These are phyloP conservation scores for Gymnobelideus leadbeateri DNA, from an alignment of 2,113 vertebrate species.

Conservation along the genomic window DNA sequence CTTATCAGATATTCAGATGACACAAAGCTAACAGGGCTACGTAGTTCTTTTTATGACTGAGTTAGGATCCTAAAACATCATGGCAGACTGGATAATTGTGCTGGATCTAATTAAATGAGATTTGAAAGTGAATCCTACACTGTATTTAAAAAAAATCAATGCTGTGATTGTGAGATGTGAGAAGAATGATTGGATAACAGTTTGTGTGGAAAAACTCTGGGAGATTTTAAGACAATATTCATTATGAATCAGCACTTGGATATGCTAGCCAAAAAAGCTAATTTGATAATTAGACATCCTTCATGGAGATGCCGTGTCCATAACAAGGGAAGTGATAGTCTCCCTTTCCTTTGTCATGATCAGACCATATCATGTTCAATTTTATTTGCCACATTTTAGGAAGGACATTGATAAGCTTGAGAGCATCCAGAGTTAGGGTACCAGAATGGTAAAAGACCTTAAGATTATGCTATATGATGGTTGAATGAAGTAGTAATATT, in stretches of 20 bases:
- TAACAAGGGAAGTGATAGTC: not conserved
- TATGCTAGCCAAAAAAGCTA: not conserved
- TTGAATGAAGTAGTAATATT: not conserved
- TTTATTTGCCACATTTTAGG: not conserved
- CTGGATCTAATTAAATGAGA: not conserved
- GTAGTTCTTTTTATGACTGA: not conserved
- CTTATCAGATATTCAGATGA: not conserved
- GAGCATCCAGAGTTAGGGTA: not conserved
- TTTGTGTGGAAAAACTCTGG: not conserved
- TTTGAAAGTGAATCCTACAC: not conserved
- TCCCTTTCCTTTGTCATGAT: not conserved
- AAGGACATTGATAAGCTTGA: not conserved
- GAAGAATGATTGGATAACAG: not conserved
- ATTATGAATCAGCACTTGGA: not conserved
- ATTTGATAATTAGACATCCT: not conserved
- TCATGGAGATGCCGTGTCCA: not conserved
- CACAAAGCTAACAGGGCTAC: not conserved
- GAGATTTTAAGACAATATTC: not conserved
- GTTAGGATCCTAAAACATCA: not conserved
- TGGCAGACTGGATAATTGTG: not conserved
- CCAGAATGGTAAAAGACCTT: not conserved
- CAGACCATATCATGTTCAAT: not conserved
- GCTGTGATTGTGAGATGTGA: not conserved
- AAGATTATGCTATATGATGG: not conserved
- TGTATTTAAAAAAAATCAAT: not conserved